Evolutionary conservation across 2,888 invertebrate genomes (phyloP), one percentile per base, ranked within the genome.

Genomic region (Microctonus brassicae): DNA sequence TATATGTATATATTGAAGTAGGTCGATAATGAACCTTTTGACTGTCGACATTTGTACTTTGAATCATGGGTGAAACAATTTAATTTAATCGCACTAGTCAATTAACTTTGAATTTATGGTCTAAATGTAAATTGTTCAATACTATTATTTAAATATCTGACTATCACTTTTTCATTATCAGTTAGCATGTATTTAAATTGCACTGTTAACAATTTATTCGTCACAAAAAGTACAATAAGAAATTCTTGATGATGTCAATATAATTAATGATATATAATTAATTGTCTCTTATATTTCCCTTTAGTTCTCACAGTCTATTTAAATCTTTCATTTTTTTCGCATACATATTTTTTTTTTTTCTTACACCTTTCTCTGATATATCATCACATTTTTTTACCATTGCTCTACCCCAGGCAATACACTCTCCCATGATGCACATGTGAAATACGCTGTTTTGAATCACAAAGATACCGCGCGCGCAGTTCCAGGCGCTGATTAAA

Each of bases 21-120:
- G 47, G 47, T 20, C 58, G 58, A 58, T 58, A 58, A 17, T 58
- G 55, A 55, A 26, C 13, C 58, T 58, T n/a, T 34, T 58, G 58
- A 33, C 58, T 29, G 29, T 26, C 10, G 58, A 58, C 58, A 47
- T 58, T 17, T 58, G 58, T 29, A 58, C 58, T 34, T 33, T 58
- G 34, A 58, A 34, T 58, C n/a, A 33, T 7, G n/a, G 1, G 58
- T 58, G 34, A 17, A 33, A 58, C 34, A 33, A 58, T 24, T 58
- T 17, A 17, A 58, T 58, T 55, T 34, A 17, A 33, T 47, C 17
- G 47, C 20, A 47, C 5, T 20, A 47, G 6, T 17, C 47, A 47
- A 47, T 47, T 17, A 20, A 47, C 9, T 47, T 4, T n/a, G 6
- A 47, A 47, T 29, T 34, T 7, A 34, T 34, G 2, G 1, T 58